phyloP scores from a whole-genome alignment of 2,113 vertebrate genomes.

The Sinocyclocheilus rhinocerous region DNA sequence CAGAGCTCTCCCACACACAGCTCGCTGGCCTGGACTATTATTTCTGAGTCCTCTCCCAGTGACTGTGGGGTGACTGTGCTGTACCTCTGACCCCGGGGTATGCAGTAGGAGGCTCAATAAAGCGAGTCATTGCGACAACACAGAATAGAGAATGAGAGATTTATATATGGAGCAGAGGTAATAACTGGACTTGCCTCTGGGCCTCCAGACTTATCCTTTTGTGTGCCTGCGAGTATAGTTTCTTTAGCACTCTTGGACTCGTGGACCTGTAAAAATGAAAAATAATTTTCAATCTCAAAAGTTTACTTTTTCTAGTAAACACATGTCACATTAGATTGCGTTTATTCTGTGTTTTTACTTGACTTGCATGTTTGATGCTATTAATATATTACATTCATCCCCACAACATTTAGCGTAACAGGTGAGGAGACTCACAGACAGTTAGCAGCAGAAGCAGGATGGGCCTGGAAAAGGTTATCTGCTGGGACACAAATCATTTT shows the following conservation, averaged over 20 bases:
- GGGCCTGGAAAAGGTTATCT: background rate
- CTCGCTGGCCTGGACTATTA: conserved; percentile 17
- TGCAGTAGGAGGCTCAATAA: conserved; percentile 24
- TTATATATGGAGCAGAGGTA: conserved; percentile 21
- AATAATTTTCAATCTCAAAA: background rate
- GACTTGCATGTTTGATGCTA: background rate
- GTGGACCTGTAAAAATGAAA: background rate
- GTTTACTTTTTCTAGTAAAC: background rate
- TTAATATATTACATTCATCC: background rate
- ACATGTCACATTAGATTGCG: background rate
- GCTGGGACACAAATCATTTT: background rate
- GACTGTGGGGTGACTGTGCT: conserved; percentile 9
- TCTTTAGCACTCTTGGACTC: background rate
- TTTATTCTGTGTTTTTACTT: background rate
- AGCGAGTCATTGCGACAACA: background rate
- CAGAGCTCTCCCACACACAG: conserved; percentile 9
- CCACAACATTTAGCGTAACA: background rate
- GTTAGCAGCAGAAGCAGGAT: background rate
- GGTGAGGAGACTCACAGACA: background rate
- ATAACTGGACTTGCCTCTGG: conserved; percentile 16
- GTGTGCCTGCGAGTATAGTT: background rate
- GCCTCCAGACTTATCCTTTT: background rate
- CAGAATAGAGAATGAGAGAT: conserved; percentile 20
- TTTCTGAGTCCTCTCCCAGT: conserved; percentile 13
- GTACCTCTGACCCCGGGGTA: conserved; percentile 30